A percentile compares a stretch with the other conserved stretches of the same genome.
phyloP scores from a whole-genome alignment of 2,797 vertebrate species.

The Phalloptychus januarius region DNA sequence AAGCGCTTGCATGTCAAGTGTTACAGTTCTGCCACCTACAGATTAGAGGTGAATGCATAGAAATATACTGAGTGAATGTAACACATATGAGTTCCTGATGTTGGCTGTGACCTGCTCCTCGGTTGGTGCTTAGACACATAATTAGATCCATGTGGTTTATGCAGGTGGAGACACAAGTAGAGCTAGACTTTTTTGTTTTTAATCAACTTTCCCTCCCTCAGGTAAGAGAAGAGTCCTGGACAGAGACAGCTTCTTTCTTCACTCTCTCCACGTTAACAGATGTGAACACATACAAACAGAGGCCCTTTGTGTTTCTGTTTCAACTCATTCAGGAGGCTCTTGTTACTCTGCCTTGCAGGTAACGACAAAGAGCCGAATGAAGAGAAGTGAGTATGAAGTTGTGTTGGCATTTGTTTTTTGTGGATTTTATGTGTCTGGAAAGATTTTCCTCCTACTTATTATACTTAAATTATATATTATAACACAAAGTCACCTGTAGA shows the following conservation, averaged over 20 bases:
- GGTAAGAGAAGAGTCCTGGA: constrained; percentile 37
- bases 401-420: constrained; percentile 3
- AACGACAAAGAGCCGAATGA: constrained; percentile 75
- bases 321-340: constrained; percentile 67
- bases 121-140: background rate
- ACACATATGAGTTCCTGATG: constrained; percentile 4
- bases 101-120: background rate
- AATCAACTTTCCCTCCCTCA: constrained; percentile 28
- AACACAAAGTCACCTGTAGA: background rate
- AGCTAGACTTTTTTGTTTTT: constrained; percentile 1
- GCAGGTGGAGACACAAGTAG: background rate
- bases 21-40: constrained; percentile 38
- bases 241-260: constrained; percentile 31
- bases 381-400: constrained; percentile 41
- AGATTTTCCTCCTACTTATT: too few relatives aligned
- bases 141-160: background rate
- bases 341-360: constrained; percentile 65
- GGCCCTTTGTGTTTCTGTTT: constrained; percentile 71
- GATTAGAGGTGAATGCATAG: constrained; percentile 29
- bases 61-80: constrained; percentile 33
- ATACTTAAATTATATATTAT: too few relatives aligned
- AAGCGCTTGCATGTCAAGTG: constrained; percentile 41
- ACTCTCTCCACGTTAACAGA: constrained; percentile 21
- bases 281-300: constrained; percentile 37
- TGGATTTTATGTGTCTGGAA: background rate